A percentile compares a stretch with the other conserved stretches of the same genome.
Evolutionary conservation across 2,113 vertebrate species (phyloP).

Genomic region (Rafetus swinhoei): DNA sequence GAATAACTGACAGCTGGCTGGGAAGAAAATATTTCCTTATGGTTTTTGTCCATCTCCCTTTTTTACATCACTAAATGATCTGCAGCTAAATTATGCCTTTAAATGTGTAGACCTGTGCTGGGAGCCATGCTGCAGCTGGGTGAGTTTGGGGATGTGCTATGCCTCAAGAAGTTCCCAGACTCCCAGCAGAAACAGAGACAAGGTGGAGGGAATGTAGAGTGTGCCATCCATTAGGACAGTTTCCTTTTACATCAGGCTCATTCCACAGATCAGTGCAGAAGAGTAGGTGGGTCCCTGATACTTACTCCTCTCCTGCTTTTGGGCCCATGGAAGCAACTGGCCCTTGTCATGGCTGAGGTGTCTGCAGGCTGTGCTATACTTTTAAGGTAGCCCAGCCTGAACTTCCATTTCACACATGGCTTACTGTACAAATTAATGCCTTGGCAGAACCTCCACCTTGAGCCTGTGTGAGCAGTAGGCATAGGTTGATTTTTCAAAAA

Average conservation of each 20-base stretch:
- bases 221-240: neutral
- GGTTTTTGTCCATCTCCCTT: neutral
- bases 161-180: neutral
- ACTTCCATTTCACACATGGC: neutral
- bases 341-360: neutral
- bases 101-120: neutral
- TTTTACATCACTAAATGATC: neutral
- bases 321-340: neutral
- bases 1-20: neutral
- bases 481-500: neutral
- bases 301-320: neutral
- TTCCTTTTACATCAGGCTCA: neutral
- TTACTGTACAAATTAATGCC: neutral
- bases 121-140: rapidly evolving
- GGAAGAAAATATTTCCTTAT: slow-evolving; percentile 1
- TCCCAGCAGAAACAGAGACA: neutral
- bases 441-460: neutral
- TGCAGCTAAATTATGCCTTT: neutral
- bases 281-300: neutral
- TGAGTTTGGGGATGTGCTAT: neutral
- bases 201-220: neutral
- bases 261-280: neutral
- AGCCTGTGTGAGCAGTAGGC: neutral
- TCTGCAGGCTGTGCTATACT: neutral
- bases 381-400: rapidly evolving